A percentile compares a stretch with the other conserved stretches of the same genome.
Evolutionary conservation across 2,888 invertebrate species (phyloP).

Genomic region (Harpagoxenus sublaevis): DNA sequence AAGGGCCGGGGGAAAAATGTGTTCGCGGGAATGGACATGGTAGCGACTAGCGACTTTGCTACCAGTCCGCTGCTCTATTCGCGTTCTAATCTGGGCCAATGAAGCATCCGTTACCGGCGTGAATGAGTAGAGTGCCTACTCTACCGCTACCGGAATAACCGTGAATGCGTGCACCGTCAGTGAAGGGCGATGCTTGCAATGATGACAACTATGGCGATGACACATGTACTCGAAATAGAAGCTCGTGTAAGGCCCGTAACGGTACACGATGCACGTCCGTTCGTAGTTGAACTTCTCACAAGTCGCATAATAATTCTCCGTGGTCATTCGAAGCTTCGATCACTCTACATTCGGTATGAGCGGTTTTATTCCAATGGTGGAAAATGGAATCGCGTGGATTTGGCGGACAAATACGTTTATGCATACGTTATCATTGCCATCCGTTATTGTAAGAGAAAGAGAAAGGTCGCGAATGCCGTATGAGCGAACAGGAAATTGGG

Average conservation of each 20-base stretch:
- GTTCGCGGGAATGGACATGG: slow-evolving; percentile 73
- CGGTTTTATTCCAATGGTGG: slow-evolving; percentile 6
- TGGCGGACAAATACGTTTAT: background rate
- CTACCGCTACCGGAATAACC: slow-evolving; percentile 48
- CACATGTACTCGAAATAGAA: slow-evolving; percentile 75
- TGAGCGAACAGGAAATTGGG: slow-evolving; percentile 12
- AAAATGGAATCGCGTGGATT: slow-evolving; percentile 3
- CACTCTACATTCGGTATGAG: background rate
- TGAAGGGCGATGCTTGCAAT: slow-evolving; percentile 32
- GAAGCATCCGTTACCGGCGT: slow-evolving; percentile 77
- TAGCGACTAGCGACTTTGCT: slow-evolving; percentile 61
- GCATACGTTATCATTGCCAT: background rate
- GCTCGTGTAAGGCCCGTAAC: slow-evolving; percentile 72
- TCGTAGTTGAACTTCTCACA: slow-evolving; percentile 42
- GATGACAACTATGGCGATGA: slow-evolving; percentile 63
- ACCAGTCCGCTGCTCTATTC: slow-evolving; percentile 74
- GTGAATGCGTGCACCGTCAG: slow-evolving; percentile 57
- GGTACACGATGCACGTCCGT: slow-evolving; percentile 59
- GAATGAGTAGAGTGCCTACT: slow-evolving; percentile 72
- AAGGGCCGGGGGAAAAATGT: slow-evolving; percentile 35
- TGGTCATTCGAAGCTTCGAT: background rate
- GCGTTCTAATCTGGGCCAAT: slow-evolving; percentile 79
- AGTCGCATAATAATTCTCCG: slow-evolving; percentile 51
- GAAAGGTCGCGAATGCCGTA: background rate
- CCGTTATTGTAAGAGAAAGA: background rate